Evolutionary conservation across 1,140 invertebrate genomes (phyloP).

Genomic region (Heterodera carotae): DNA sequence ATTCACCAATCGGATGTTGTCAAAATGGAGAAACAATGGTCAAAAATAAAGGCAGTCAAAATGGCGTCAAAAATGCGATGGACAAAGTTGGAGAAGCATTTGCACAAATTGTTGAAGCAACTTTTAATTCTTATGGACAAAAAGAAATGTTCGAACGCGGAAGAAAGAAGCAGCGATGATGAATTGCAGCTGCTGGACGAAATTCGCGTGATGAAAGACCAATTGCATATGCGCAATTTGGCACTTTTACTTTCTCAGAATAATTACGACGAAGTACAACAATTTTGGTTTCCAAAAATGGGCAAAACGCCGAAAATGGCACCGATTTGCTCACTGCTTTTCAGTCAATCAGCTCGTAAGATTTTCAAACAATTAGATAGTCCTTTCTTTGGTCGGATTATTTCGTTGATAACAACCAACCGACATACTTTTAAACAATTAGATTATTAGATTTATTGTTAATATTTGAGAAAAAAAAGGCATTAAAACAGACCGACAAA

Average conservation of each 20-base stretch:
- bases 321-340: neutral
- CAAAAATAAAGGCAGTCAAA: neutral
- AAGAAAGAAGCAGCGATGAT: neutral
- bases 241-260: neutral
- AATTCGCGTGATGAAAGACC: neutral
- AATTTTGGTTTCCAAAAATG: neutral
- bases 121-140: neutral
- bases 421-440: too few relatives aligned
- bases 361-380: too few relatives aligned
- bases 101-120: neutral
- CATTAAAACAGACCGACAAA: too few relatives aligned
- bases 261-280: neutral
- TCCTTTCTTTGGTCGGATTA: too few relatives aligned
- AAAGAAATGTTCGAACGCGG: neutral
- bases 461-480: too few relatives aligned
- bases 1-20: neutral
- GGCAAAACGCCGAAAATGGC: neutral
- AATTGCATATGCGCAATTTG: neutral
- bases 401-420: too few relatives aligned
- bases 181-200: neutral
- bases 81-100: neutral
- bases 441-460: too few relatives aligned
- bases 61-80: neutral
- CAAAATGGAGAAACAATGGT: neutral
- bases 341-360: neutral